A percentile compares a stretch with the other conserved stretches of the same genome.
Conservation (phyloP, 2,113 vertebrate species). For the Myrmecobius fasciatus region DNA sequence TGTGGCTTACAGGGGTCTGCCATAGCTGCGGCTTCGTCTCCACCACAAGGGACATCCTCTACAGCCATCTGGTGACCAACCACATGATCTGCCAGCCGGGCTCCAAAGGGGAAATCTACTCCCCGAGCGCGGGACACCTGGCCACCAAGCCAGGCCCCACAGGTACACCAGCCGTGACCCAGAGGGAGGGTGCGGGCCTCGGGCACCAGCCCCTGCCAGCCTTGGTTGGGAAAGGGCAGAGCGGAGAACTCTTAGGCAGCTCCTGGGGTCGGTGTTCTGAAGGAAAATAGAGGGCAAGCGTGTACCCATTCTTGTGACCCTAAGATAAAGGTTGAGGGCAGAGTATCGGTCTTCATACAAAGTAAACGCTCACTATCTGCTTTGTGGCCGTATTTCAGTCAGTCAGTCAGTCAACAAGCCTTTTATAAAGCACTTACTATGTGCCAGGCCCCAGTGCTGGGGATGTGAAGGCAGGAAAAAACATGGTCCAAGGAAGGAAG, state of each 20-base stretch:
- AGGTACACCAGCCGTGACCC: slow-evolving; percentile 81
- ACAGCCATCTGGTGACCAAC: slow-evolving; percentile 96
- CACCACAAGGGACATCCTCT: slow-evolving; percentile 96
- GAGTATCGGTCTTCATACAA: background rate
- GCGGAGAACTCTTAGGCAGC: background rate
- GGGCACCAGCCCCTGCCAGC: no score
- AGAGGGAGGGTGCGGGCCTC: background rate
- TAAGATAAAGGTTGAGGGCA: background rate
- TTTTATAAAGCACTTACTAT: background rate
- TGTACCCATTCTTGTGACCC: background rate
- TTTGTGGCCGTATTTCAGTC: background rate
- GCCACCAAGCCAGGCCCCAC: slow-evolving; percentile 83
- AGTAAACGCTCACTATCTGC: background rate
- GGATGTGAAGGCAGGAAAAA: background rate
- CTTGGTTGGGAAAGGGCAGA: no score
- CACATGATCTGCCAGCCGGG: slow-evolving; percentile 98
- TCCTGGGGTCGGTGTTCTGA: background rate
- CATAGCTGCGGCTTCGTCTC: slow-evolving; percentile 97
- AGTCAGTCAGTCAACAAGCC: background rate
- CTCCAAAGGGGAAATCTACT: slow-evolving; percentile 92
- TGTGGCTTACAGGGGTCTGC: slow-evolving; percentile 85
- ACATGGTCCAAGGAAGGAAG: no score
- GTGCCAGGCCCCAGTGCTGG: background rate
- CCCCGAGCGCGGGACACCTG: slow-evolving; percentile 85
- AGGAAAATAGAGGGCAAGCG: background rate